Evolutionary conservation across 2,113 vertebrate species (phyloP), one percentile per base, ranked within the genome.

Genomic region (Onychostoma macrolepis): DNA sequence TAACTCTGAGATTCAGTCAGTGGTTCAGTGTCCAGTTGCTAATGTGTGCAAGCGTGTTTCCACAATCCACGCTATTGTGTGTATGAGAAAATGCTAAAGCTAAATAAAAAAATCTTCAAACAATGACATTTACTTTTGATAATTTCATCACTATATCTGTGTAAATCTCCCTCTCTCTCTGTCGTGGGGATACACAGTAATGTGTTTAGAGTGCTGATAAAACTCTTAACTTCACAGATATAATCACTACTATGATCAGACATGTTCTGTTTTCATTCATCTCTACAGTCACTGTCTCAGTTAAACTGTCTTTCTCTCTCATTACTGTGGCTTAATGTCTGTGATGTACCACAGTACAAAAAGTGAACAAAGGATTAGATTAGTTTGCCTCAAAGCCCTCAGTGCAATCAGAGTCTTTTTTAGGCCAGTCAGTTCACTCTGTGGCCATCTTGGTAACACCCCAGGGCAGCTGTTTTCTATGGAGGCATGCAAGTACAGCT

Each of bases 201-300:
- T 78, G 72, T 36, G 50, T 86, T 83, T 80, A 53, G 38, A 79
- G 4, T 28, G n/a, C 81, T 63, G 80, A 75, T 65, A 74, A 84
- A 84, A 71, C 19, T 86, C 13, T 72, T 72, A 80, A 86, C 72
- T 79, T 83, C 48, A 45, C 63, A 78, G 28, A 72, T 72, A 11
- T 9, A 45, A 33, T 86, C 58, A 43, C 48, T n/a, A 63, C 50
- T 74, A 24, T 84, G 41, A 88, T 83, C 45, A 26, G 24, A 50
- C 38, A 67, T 26, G 17, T 58, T 36, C 8, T 85, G 76, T 81
- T 81, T 33, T 33, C 11, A 10, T 72, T 83, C 26, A 79, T 84
- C 79, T 79, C 36, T 53, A 80, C 80, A 24, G 36, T 72, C 50
- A 48, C 69, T 2, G 50, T 80, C 38, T 72, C 80, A 63, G 58